These are phyloP conservation scores for Gila robusta DNA, from an alignment of 2,797 vertebrate species.

Conservation along the genomic window DNA sequence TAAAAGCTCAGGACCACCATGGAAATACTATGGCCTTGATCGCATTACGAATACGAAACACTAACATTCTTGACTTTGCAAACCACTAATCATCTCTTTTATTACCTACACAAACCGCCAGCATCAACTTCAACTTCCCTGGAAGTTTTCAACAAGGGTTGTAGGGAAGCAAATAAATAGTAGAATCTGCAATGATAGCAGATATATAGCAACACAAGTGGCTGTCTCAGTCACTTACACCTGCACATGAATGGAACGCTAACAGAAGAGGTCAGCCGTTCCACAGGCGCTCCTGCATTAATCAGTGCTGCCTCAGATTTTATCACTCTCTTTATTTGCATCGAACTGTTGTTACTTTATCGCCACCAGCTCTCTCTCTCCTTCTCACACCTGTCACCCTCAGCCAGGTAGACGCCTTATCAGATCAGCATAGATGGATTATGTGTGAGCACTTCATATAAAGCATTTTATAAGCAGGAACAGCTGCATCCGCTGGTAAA, in stretches of 20 bases:
- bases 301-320: constrained; percentile 87
- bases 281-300: constrained; percentile 87
- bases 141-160: constrained; percentile 36
- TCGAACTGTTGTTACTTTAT: constrained; percentile 88
- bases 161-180: constrained; percentile 7
- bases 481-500: constrained; percentile 87
- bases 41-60: background rate
- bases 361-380: constrained; percentile 86
- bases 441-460: constrained; percentile 75
- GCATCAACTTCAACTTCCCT: constrained; percentile 40
- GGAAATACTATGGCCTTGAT: background rate
- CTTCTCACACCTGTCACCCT: constrained; percentile 89
- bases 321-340: constrained; percentile 89
- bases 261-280: constrained; percentile 78
- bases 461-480: constrained; percentile 79
- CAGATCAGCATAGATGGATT: constrained; percentile 88
- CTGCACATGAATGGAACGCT: constrained; percentile 57
- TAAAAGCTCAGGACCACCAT: constrained; percentile 9
- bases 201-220: constrained; percentile 49
- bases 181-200: constrained; percentile 49
- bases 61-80: constrained; percentile 11
- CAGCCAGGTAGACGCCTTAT: constrained; percentile 86
- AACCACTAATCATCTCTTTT: constrained; percentile 44
- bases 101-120: constrained; percentile 16
- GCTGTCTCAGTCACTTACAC: constrained; percentile 46